Conservation (phyloP, 37 sponge, comb jelly and placozoan genomes). For the Tethya wilhelma region DNA sequence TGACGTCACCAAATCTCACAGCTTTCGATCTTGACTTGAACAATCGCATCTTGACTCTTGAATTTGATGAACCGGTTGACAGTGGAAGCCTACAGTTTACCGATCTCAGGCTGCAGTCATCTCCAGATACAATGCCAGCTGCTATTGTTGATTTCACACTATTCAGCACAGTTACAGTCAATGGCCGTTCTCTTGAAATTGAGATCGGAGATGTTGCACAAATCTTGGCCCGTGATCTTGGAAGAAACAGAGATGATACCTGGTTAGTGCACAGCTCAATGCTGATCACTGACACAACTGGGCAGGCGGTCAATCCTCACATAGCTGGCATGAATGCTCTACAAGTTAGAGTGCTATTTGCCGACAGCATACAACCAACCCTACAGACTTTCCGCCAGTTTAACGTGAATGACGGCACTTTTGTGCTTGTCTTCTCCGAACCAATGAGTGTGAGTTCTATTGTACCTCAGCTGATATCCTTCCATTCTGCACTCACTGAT, state of each 20-base stretch:
- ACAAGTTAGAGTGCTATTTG: slow-evolving; percentile 49
- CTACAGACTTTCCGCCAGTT: slow-evolving; percentile 50
- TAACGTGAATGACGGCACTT: slow-evolving; percentile 50
- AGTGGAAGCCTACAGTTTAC: slow-evolving; percentile 30
- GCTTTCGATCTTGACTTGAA: slow-evolving; percentile 84
- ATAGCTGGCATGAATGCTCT: slow-evolving; percentile 63
- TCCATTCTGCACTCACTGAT: slow-evolving; percentile 44
- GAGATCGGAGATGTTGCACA: slow-evolving; percentile 47
- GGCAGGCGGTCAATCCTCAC: slow-evolving; percentile 53
- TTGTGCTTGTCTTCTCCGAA: slow-evolving; percentile 84
- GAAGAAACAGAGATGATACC: slow-evolving; percentile 58
- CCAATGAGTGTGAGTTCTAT: slow-evolving; percentile 58
- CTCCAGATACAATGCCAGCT: slow-evolving; percentile 20
- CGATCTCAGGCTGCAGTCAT: slow-evolving; percentile 59
- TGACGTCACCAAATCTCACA: slow-evolving; percentile 59
- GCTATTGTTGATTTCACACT: slow-evolving; percentile 39
- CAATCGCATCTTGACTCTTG: slow-evolving; percentile 48
- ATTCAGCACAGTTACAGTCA: not conserved
- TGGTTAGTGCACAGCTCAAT: slow-evolving; percentile 57
- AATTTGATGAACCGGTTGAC: slow-evolving; percentile 82
- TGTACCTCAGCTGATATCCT: slow-evolving; percentile 44
- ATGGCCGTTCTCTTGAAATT: slow-evolving; percentile 42
- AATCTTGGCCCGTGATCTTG: slow-evolving; percentile 61
- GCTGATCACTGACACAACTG: slow-evolving; percentile 61
- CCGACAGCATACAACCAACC: slow-evolving; percentile 61